Conservation (phyloP, 2,113 vertebrate species). For the Solenodon paradoxus region DNA sequence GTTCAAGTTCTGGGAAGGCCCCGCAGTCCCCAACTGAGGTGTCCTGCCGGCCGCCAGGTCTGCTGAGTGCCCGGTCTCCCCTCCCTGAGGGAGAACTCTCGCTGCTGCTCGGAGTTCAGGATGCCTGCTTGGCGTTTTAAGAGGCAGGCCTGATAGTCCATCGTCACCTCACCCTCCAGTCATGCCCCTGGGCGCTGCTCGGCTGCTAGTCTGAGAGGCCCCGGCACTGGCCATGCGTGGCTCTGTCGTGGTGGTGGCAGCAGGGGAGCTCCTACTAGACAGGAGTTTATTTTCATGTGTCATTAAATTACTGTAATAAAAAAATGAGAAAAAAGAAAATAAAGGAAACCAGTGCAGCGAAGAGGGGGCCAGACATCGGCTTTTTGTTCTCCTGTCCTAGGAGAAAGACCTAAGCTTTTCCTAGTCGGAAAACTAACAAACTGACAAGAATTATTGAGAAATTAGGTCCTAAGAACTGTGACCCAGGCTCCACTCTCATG, state of each 20-base stretch:
- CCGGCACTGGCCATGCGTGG: background rate
- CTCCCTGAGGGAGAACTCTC: no score
- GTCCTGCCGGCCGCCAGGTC: no score
- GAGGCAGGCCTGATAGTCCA: background rate
- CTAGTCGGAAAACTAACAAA: accelerated
- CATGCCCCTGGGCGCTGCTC: no score
- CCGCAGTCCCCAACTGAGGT: no score
- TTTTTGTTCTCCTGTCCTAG: constrained; percentile 17
- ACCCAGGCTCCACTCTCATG: accelerated
- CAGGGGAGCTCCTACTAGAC: no score
- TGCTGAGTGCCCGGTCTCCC: no score
- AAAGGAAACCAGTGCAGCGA: background rate
- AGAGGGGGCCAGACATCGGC: background rate
- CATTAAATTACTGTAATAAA: no score
- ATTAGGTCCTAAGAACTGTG: background rate
- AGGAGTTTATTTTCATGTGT: no score
- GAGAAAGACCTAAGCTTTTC: background rate
- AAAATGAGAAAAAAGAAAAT: no score
- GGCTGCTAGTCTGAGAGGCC: background rate
- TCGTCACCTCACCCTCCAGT: background rate
- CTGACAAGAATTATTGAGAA: background rate
- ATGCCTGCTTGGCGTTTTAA: no score
- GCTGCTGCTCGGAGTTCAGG: no score
- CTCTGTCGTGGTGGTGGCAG: background rate
- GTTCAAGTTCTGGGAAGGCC: no score